phyloP scores from a whole-genome alignment of 2,888 invertebrate genomes.

The Pecten maximus region DNA sequence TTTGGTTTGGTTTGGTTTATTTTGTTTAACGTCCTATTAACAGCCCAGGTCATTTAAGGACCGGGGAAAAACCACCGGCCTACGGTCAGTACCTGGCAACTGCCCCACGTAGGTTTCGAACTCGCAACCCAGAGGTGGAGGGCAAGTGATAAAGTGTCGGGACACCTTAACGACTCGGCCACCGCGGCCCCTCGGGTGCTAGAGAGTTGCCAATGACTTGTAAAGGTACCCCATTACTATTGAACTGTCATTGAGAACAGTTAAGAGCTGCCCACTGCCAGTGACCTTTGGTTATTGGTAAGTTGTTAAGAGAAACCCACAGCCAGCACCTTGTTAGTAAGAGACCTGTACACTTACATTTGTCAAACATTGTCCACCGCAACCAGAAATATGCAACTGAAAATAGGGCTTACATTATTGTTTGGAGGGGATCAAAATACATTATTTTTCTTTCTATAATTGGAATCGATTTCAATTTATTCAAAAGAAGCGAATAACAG shows the following conservation, averaged over 20 bases:
- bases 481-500: background rate
- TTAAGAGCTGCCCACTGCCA: background rate
- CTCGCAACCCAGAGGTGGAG: too few species aligned
- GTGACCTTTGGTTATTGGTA: background rate
- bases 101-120: too few species aligned
- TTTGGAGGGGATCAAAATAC: background rate
- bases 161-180: too few species aligned
- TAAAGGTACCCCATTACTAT: background rate
- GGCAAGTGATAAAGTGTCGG: too few species aligned
- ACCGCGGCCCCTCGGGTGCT: too few species aligned
- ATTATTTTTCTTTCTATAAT: background rate
- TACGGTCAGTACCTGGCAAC: too few species aligned
- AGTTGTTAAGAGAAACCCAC: background rate
- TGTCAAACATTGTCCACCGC: background rate
- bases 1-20: too few species aligned
- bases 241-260: background rate
- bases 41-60: too few species aligned
- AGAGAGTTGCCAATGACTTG: too few species aligned
- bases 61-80: too few species aligned
- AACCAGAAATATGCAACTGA: constrained; percentile 15
- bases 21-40: too few species aligned
- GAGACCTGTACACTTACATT: background rate
- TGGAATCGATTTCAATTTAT: background rate
- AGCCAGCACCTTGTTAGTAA: background rate
- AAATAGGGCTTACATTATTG: background rate